Evolutionary conservation across 1,140 invertebrate species (phyloP), one percentile per base, ranked within the genome.

Genomic region (Theocolax elegans): DNA sequence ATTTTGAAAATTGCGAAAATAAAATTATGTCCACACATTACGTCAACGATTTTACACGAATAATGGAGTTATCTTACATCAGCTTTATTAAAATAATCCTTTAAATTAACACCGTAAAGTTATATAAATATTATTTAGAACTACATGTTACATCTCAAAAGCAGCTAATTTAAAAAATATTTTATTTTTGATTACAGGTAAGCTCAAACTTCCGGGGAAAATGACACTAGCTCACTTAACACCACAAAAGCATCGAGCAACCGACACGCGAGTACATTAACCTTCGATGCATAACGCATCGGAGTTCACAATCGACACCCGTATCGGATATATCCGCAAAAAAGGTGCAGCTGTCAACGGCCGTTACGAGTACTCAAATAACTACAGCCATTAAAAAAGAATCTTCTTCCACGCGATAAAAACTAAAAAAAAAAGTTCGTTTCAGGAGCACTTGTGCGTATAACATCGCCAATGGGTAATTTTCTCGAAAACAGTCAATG

Each of bases 101-200:
- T n/a, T n/a, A n/a, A n/a, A n/a, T n/a, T n/a, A n/a, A n/a, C n/a
- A n/a, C n/a, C n/a, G n/a, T n/a, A n/a, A n/a, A n/a, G n/a, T n/a
- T n/a, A n/a, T n/a, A n/a, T n/a, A n/a, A n/a, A n/a, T n/a, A n/a
- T n/a, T n/a, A n/a, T n/a, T n/a, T n/a, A n/a, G n/a, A n/a, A n/a
- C n/a, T n/a, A n/a, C n/a, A n/a, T n/a, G n/a, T n/a, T n/a, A n/a
- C n/a, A n/a, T n/a, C n/a, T n/a, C n/a, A n/a, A n/a, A n/a, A n/a
- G n/a, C n/a, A n/a, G n/a, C n/a, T n/a, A n/a, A n/a, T n/a, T n/a
- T n/a, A n/a, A n/a, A n/a, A n/a, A n/a, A n/a, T n/a, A n/a, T 13
- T 15, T 49, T 53, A 2, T 53, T 29, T 53, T 29, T 21, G 35
- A 29, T 56, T 56, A 19, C 53, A 56, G 53, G 53, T 56, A 56